These are phyloP conservation scores for Drosophila bocqueti DNA, from an alignment of 1,140 invertebrate genomes.

Conservation along the genomic window DNA sequence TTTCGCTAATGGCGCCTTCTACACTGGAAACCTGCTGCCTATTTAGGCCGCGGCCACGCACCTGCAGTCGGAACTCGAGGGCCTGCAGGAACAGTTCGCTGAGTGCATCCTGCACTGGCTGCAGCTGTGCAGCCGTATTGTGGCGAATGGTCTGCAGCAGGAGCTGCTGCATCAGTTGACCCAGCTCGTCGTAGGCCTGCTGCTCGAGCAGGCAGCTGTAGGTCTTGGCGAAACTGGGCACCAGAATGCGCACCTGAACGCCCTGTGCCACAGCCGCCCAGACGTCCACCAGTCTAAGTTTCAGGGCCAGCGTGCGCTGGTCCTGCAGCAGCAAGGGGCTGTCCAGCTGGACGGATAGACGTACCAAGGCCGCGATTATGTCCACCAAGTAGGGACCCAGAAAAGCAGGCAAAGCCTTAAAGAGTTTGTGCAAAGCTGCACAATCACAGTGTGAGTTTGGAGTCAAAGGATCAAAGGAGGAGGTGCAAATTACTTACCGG, in stretches of 20 bases:
- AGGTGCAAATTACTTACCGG: slow-evolving; percentile 79
- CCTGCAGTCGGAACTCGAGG: slow-evolving; percentile 89
- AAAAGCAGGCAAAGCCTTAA: slow-evolving; percentile 92
- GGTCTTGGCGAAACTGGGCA: slow-evolving; percentile 90
- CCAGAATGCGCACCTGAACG: slow-evolving; percentile 91
- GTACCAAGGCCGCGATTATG: slow-evolving; percentile 88
- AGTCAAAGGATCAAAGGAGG: not conserved
- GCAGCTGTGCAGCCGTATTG: slow-evolving; percentile 88
- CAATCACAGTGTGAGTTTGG: not conserved
- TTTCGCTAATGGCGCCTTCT: slow-evolving; percentile 91
- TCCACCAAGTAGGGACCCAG: slow-evolving; percentile 93
- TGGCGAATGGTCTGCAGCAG: slow-evolving; percentile 89
- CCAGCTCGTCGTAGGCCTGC: slow-evolving; percentile 88
- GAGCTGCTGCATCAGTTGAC: slow-evolving; percentile 89
- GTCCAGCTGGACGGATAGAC: slow-evolving; percentile 64
- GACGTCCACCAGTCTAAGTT: slow-evolving; percentile 87
- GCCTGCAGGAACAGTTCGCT: slow-evolving; percentile 91
- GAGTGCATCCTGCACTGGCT: slow-evolving; percentile 88
- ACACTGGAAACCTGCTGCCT: slow-evolving; percentile 61
- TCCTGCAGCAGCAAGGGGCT: slow-evolving; percentile 62
- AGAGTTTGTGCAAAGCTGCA: slow-evolving; percentile 90
- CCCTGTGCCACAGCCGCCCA: slow-evolving; percentile 89
- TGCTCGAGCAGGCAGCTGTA: slow-evolving; percentile 88
- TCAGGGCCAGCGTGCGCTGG: slow-evolving; percentile 86
- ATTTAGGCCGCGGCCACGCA: slow-evolving; percentile 61